phyloP scores from a whole-genome alignment of 2,888 invertebrate genomes.

The Harmothoe impar region DNA sequence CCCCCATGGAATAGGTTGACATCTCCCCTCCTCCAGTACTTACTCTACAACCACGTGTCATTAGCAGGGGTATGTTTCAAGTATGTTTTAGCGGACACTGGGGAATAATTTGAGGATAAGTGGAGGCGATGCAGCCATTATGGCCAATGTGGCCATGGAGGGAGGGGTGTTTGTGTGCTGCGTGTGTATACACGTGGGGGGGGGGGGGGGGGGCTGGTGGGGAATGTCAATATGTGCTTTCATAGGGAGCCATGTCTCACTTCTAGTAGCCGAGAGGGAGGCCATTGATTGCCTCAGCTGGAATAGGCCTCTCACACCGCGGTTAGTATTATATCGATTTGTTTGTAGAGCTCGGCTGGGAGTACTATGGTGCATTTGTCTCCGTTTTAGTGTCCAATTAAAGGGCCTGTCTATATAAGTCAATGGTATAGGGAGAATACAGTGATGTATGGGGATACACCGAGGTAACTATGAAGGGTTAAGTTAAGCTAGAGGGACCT shows the following conservation, averaged over 20 bases:
- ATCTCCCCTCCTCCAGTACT: too few species aligned
- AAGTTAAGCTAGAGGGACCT: too few species aligned
- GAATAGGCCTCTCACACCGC: neutral
- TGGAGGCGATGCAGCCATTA: slow-evolving; percentile 12
- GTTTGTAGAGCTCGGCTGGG: neutral
- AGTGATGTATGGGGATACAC: too few species aligned
- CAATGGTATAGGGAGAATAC: too few species aligned
- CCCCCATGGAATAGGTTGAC: too few species aligned
- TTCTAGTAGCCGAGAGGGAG: neutral
- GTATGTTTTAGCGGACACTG: neutral
- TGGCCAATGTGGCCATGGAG: neutral
- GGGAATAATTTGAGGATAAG: slow-evolving; percentile 22
- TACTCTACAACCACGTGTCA: neutral
- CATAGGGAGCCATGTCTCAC: slow-evolving; percentile 21
- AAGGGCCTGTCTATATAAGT: neutral
- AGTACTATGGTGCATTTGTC: neutral
- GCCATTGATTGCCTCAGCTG: neutral
- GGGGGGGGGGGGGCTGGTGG: neutral
- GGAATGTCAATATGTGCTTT: slow-evolving; percentile 39
- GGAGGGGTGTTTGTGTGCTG: neutral
- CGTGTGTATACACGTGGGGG: neutral
- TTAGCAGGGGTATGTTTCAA: neutral
- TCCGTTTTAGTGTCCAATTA: neutral
- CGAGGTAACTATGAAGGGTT: too few species aligned
- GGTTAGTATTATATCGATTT: neutral